A percentile compares a stretch with the other conserved stretches of the same genome.
phyloP scores from a whole-genome alignment of 2,888 invertebrate genomes.

The Scaptomyza polygonia region DNA sequence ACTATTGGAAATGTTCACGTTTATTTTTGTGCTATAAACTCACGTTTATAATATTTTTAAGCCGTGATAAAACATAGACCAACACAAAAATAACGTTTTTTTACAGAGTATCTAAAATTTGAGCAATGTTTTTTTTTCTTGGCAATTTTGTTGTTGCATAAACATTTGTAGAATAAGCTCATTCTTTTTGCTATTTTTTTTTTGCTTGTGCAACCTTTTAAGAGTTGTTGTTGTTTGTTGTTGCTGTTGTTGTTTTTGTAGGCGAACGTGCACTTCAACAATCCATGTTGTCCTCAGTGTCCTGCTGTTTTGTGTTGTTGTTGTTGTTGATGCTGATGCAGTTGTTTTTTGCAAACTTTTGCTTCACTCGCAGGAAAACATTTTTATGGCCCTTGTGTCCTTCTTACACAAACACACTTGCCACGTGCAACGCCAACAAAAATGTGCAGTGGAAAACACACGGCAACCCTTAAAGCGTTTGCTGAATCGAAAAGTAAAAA shows the following conservation, averaged over 20 bases:
- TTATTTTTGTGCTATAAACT: too few species aligned
- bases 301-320: constrained; percentile 16
- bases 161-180: too few species aligned
- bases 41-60: too few species aligned
- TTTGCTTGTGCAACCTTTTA: constrained; percentile 58
- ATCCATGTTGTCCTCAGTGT: constrained; percentile 19
- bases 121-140: too few species aligned
- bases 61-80: too few species aligned
- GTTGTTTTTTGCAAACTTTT: constrained; percentile 64
- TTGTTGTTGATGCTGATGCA: constrained; percentile 35
- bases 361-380: constrained; percentile 57
- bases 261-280: constrained; percentile 47
- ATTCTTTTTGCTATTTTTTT: constrained; percentile 22
- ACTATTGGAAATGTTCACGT: too few species aligned
- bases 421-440: constrained; percentile 37
- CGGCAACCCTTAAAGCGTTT: constrained; percentile 38
- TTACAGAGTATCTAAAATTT: too few species aligned
- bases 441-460: constrained; percentile 75
- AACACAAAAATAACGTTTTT: too few species aligned
- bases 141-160: too few species aligned
- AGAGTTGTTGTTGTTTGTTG: constrained; percentile 44
- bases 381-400: constrained; percentile 74
- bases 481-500: constrained; percentile 8
- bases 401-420: constrained; percentile 50
- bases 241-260: constrained; percentile 19